phyloP scores from a whole-genome alignment of 1,140 invertebrate genomes.

The Macrocentrus cingulum region DNA sequence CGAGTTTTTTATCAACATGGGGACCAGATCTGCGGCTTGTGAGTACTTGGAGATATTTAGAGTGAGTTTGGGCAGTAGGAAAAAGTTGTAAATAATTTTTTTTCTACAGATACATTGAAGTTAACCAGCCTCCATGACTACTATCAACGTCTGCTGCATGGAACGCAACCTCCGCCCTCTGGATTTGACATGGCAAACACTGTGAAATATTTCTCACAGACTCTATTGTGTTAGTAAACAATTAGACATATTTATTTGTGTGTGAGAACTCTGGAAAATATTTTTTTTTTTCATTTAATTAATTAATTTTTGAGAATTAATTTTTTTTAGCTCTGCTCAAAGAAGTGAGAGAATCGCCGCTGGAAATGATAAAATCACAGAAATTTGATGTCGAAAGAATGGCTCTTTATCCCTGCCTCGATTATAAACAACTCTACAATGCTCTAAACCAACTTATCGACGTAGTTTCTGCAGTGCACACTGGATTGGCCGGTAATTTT shows the following conservation, averaged over 20 bases:
- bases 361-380: constrained; percentile 85
- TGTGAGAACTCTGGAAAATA: too few species aligned
- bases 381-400: constrained; percentile 83
- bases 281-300: too few species aligned
- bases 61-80: background rate
- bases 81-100: constrained; percentile 23
- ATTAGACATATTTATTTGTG: constrained; percentile 12
- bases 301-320: background rate
- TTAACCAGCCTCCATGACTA: constrained; percentile 95
- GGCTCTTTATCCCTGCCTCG: constrained; percentile 89
- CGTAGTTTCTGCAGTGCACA: constrained; percentile 80
- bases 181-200: constrained; percentile 96
- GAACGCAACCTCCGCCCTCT: constrained; percentile 86
- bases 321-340: constrained; percentile 80
- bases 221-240: constrained; percentile 81
- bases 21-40: constrained; percentile 59
- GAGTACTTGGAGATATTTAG: constrained; percentile 35
- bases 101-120: constrained; percentile 88
- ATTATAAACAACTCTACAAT: constrained; percentile 92
- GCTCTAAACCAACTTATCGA: constrained; percentile 79
- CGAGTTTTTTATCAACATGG: constrained; percentile 42
- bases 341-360: constrained; percentile 88
- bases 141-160: constrained; percentile 89
- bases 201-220: constrained; percentile 97
- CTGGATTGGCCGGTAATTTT: constrained; percentile 82